Evolutionary conservation across 2,113 vertebrate species (phyloP), one percentile per base, ranked within the genome.

Genomic region (Perca flavescens): DNA sequence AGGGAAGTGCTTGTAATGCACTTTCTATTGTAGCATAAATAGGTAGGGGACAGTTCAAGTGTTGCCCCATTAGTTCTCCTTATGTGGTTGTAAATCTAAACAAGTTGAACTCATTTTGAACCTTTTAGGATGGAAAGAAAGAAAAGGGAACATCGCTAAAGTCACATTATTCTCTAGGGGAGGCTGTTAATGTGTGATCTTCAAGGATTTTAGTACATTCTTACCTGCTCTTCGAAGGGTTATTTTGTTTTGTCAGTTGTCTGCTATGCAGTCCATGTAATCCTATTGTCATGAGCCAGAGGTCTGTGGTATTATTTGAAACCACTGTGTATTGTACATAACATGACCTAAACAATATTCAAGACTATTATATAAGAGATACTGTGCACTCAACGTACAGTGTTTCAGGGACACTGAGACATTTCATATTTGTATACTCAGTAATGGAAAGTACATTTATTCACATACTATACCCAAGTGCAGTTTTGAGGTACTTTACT

Each of bases 1-100:
- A 10, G 54, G 54, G 64, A 80, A 72, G 50, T 74, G 80, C 76
- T 83, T 74, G 85, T 76, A n/a, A 82, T 89, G 79, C 82, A 83
- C 69, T 84, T 86, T 91, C 64, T 83, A 17, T 63, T 31, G 8
- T 34, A 13, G 36, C 76, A 66, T 63, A 77, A 71, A 87, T 66
- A 52, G 25, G 66, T 8, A n/a, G 57, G 54, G 75, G 85, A 84
- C 57, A 31, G 64, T 76, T 76, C 69, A 57, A 15, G 69, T 47
- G 56, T 56, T 3, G 7, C 19, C 25, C 34, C 50, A 16, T 15
- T 15, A 4, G 16, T 54, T 65, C 53, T 46, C 78, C 63, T n/a
- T 67, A 76, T 40, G 34, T 43, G 57, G 72, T 65, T 4, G 15
- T 63, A 60, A 70, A 82, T 66, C 71, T 28, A 12, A 74, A 57